Percentiles rank a stretch among this genome's conserved stretches.
phyloP scores from a whole-genome alignment of 2,113 vertebrate genomes.

The Stigmatopora argus region DNA sequence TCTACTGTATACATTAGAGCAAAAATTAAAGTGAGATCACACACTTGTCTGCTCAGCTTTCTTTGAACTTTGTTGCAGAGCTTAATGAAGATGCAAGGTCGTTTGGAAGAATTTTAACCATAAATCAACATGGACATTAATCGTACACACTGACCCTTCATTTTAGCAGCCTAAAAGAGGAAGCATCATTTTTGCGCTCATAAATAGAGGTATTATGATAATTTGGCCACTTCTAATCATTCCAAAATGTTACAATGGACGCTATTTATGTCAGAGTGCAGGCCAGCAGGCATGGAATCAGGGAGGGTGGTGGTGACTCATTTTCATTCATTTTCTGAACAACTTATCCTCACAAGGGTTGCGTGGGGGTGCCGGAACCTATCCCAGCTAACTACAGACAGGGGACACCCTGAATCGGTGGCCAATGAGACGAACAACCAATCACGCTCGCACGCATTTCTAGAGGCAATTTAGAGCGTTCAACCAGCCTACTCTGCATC shows the following conservation, averaged over 20 bases:
- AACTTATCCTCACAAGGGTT: too few species aligned
- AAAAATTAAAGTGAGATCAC: constrained; percentile 52
- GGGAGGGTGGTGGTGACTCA: neutral
- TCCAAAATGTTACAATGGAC: neutral
- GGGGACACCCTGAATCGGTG: too few species aligned
- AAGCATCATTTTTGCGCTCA: neutral
- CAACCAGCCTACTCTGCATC: too few species aligned
- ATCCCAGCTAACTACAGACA: too few species aligned
- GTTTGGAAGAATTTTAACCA: constrained; percentile 51
- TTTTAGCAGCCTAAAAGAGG: constrained; percentile 12
- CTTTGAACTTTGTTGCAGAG: constrained; percentile 54
- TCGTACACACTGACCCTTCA: constrained; percentile 10
- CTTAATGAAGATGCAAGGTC: constrained; percentile 69
- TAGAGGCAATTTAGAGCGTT: too few species aligned
- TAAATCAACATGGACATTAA: constrained; percentile 5
- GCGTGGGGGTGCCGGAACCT: too few species aligned
- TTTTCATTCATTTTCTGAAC: too few species aligned
- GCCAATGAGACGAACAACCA: too few species aligned
- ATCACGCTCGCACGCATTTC: too few species aligned
- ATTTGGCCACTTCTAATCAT: neutral
- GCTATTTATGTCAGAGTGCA: too few species aligned
- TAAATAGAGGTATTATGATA: neutral
- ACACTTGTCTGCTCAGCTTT: constrained; percentile 54
- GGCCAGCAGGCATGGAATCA: too few species aligned
- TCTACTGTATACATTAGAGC: constrained; percentile 26